phyloP scores from a whole-genome alignment of 2,113 vertebrate genomes.

The Colaptes auratus region DNA sequence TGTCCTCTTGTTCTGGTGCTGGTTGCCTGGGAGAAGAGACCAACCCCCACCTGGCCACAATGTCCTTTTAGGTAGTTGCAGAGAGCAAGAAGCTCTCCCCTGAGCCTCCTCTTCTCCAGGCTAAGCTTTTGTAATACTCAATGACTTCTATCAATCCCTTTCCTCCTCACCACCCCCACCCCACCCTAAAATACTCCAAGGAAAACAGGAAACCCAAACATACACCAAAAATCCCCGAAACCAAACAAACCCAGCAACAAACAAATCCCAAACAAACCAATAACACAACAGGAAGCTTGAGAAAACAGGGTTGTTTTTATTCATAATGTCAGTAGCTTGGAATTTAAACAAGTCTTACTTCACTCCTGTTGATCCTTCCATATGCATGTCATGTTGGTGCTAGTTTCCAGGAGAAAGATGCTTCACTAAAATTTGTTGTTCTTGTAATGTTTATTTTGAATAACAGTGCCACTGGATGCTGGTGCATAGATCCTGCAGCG shows the following conservation, averaged over 20 bases:
- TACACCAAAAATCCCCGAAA: too few relatives aligned
- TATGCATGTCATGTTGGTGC: background rate
- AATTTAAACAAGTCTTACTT: background rate
- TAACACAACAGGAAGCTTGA: background rate
- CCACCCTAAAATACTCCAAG: background rate
- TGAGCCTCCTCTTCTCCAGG: too few relatives aligned
- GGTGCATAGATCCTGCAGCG: background rate
- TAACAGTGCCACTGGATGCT: background rate
- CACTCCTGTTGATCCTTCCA: background rate
- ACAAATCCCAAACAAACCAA: too few relatives aligned
- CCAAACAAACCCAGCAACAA: too few relatives aligned
- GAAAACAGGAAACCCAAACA: too few relatives aligned
- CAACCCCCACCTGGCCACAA: too few relatives aligned
- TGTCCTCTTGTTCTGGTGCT: too few relatives aligned
- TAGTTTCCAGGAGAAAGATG: background rate
- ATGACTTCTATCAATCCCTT: background rate
- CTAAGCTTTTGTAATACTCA: background rate
- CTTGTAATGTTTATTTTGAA: constrained; percentile 6
- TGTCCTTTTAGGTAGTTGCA: too few relatives aligned
- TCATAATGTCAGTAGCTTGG: background rate
- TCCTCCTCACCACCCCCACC: background rate
- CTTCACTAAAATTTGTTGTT: background rate
- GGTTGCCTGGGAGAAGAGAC: too few relatives aligned
- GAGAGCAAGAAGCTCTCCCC: too few relatives aligned
- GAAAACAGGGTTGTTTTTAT: background rate